phyloP scores from a whole-genome alignment of 2,113 vertebrate species.

The Oxyruncus cristatus region DNA sequence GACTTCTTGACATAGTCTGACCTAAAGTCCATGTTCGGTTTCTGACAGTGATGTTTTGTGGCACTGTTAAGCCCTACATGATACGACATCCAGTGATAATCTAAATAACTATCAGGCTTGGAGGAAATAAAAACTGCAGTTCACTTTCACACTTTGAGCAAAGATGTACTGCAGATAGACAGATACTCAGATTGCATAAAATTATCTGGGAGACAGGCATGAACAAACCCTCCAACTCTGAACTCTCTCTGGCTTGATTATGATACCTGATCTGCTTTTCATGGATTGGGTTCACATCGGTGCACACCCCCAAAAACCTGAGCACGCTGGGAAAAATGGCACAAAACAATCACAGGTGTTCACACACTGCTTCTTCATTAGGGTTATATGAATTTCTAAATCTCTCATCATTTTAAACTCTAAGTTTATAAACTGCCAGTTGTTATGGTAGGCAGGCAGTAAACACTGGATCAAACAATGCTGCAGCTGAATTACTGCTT shows the following conservation, averaged over 20 bases:
- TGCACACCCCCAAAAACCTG: neutral
- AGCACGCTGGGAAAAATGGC: neutral
- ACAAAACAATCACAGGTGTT: neutral
- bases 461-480: conserved; percentile 31
- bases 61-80: neutral
- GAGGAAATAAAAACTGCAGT: neutral
- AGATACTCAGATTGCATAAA: neutral
- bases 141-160: neutral
- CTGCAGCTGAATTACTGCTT: conserved; percentile 47
- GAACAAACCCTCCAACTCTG: neutral
- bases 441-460: conserved; percentile 22
- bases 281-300: neutral
- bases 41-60: neutral
- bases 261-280: neutral
- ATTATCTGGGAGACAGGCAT: neutral
- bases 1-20: neutral
- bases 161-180: neutral
- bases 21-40: neutral
- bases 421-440: conserved; percentile 36
- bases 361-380: neutral
- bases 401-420: conserved; percentile 22
- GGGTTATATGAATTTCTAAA: conserved; percentile 2
- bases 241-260: neutral
- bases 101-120: neutral
- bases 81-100: neutral